Base-by-base conservation (phyloP, 2,113 vertebrate genomes). In the Sinocyclocheilus grahami region DNA sequence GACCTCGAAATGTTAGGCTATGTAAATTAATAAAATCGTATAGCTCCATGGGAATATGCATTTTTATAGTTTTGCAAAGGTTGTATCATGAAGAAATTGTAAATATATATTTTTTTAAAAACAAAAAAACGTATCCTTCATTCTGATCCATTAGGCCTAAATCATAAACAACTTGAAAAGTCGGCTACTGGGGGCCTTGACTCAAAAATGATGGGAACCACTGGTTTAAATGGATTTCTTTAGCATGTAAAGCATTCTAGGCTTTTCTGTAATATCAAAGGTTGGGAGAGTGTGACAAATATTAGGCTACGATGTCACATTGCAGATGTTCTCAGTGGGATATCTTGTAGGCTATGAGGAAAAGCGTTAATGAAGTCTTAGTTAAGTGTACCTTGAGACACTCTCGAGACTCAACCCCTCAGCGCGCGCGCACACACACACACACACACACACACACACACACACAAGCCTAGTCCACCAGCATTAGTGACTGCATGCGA, bases 331-430 rank as follows among this genome's bases (percentile, higher is more conserved):
- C 22, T 78, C 27, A 33, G 7, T 18, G 24, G 5, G 6, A 53
- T 55, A 18, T 22, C 4, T 78, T 58, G 16, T n/a, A 27, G 27
- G 27, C 27, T 27, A 46, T 24, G 22, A 78, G 16, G 30, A 78
- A 42, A 62, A 13, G 78, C 8, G 42, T 82, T 48, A 67, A 63
- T 37, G 60, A 67, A 82, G n/a, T 80, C 78, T 62, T 4, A 62
- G 12, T n/a, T 75, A 16, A 53, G 14, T 75, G 48, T 62, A 42
- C 60, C 13, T 81, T 46, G 39, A 67, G n/a, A 30, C 27, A 71
- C 46, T 83, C n/a, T 71, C 20, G 11, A 71, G 46, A 55, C 81
- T 82, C 80, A 71, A 71, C 46, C 63, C 69, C 69, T 42, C 69
- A 14, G 20, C 20, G 48, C 39, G 37, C 37, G 5, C 8, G 37